phyloP scores from a whole-genome alignment of 2,797 vertebrate genomes.

The Chaetophractus vellerosus region DNA sequence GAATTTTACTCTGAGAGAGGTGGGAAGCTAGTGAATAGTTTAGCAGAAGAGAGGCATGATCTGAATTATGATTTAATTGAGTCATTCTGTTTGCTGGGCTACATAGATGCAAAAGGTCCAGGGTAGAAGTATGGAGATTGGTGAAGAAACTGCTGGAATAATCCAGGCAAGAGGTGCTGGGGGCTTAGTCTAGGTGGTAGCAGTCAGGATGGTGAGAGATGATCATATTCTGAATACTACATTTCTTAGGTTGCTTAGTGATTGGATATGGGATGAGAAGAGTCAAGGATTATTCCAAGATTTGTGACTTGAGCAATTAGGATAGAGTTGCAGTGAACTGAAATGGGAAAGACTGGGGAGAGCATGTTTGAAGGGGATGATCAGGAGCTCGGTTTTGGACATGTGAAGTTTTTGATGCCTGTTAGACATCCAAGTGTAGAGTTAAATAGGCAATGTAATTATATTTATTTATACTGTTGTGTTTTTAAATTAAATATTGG shows the following conservation, averaged over 20 bases:
- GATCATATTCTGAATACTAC: conserved; percentile 21
- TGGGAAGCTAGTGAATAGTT: not conserved
- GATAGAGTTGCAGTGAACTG: not conserved
- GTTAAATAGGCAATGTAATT: conserved; percentile 43
- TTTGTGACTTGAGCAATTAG: conserved; percentile 44
- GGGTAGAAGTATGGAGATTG: not conserved
- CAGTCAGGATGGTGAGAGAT: not conserved
- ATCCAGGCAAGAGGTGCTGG: not conserved
- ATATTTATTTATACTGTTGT: conserved; percentile 36
- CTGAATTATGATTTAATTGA: not conserved
- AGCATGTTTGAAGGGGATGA: not conserved
- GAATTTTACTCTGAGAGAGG: conserved; percentile 35
- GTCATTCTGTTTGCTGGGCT: conserved; percentile 19
- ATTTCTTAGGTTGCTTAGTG: not conserved
- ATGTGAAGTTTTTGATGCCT: conserved; percentile 64
- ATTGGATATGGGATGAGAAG: conserved; percentile 17
- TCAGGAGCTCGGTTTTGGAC: conserved; percentile 64
- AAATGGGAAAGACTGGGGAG: conserved; percentile 49
- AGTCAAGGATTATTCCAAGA: conserved; percentile 35
- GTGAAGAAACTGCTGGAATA: not conserved
- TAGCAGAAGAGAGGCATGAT: not conserved
- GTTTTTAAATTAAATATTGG: conserved; percentile 50
- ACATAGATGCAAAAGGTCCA: not conserved
- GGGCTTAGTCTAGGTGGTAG: not conserved
- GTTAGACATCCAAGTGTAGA: not conserved